Evolutionary conservation across 2,113 vertebrate genomes (phyloP).

Genomic region (Corydoras sp.): DNA sequence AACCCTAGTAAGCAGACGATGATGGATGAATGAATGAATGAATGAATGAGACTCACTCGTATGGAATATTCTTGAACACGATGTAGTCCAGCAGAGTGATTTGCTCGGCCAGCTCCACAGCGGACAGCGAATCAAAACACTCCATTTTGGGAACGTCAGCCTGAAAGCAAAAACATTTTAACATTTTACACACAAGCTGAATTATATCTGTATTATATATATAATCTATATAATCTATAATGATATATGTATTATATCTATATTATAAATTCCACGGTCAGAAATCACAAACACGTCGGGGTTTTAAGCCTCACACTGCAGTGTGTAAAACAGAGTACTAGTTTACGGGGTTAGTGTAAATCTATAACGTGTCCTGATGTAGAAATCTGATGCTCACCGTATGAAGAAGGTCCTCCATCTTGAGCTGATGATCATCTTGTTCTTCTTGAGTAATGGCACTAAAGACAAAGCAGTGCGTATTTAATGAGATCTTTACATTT

Average conservation of each 20-base stretch:
- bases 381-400: slow-evolving; percentile 69
- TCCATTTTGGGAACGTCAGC: slow-evolving; percentile 79
- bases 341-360: too few species aligned
- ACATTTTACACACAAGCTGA: slow-evolving; percentile 12
- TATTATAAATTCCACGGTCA: too few species aligned
- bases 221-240: too few species aligned
- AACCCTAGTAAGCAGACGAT: too few species aligned
- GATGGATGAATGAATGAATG: too few species aligned
- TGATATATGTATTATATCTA: too few species aligned
- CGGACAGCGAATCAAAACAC: slow-evolving; percentile 88
- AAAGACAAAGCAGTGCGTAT: slow-evolving; percentile 11
- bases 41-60: slow-evolving; percentile 76
- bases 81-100: slow-evolving; percentile 93
- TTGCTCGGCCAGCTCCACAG: slow-evolving; percentile 96
- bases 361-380: not conserved
- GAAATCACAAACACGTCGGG: too few species aligned
- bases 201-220: not conserved
- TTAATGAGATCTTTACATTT: not conserved
- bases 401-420: slow-evolving; percentile 84
- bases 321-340: too few species aligned
- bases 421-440: slow-evolving; percentile 83
- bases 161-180: slow-evolving; percentile 52
- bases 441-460: slow-evolving; percentile 93
- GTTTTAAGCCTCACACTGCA: too few species aligned
- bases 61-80: slow-evolving; percentile 94